Evolutionary conservation across 2,888 invertebrate genomes (phyloP).

Genomic region (Drosophila mettleri): DNA sequence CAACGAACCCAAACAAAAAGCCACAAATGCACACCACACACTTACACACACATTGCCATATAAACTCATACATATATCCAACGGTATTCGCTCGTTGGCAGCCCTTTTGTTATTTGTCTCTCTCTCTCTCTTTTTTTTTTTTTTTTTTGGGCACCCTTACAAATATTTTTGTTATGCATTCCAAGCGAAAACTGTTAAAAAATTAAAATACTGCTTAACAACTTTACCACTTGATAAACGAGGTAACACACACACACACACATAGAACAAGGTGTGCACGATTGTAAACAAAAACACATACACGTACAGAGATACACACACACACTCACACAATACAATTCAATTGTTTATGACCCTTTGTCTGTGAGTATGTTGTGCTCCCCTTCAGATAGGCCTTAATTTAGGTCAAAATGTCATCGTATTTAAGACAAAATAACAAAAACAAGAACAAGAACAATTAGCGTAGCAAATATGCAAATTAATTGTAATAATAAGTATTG

Average conservation of each 20-base stretch:
- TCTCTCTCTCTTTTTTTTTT: conserved; percentile 8
- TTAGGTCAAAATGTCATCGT: conserved; percentile 62
- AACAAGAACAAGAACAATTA: conserved; percentile 43
- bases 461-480: conserved; percentile 55
- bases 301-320: conserved; percentile 4
- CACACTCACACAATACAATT: conserved; percentile 22
- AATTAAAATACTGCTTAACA: conserved; percentile 75
- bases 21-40: conserved; percentile 36
- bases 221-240: conserved; percentile 74
- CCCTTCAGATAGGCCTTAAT: conserved; percentile 47
- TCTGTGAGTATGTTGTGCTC: conserved; percentile 22
- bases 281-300: conserved; percentile 12
- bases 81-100: conserved; percentile 37
- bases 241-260: conserved; percentile 55
- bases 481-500: conserved; percentile 45
- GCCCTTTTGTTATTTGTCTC: conserved; percentile 60
- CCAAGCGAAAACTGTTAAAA: conserved; percentile 67
- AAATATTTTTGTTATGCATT: conserved; percentile 57
- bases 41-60: conserved; percentile 21
- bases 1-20: conserved; percentile 76
- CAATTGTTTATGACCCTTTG: conserved; percentile 63
- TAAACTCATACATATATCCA: background rate
- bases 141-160: conserved; percentile 51
- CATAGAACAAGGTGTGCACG: conserved; percentile 45
- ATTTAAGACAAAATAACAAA: conserved; percentile 55